Conservation (phyloP, 2,888 invertebrate genomes). For the Hemaris fuciformis region DNA sequence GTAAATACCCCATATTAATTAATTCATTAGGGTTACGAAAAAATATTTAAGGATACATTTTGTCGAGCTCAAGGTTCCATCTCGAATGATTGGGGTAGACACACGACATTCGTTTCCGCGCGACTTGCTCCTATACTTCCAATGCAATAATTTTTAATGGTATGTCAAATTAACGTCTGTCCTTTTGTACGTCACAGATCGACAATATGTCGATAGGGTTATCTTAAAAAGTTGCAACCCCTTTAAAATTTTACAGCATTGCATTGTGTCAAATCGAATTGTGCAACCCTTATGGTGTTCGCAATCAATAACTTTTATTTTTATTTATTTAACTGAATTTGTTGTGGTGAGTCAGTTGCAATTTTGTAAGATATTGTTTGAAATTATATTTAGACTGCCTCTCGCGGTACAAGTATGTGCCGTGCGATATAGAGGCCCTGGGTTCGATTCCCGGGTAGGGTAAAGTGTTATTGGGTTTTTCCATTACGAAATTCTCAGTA, state of each 20-base stretch:
- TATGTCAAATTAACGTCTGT: constrained; percentile 78
- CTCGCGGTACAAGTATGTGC: no score
- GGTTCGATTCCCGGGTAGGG: no score
- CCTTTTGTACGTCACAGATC: constrained; percentile 62
- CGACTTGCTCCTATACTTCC: constrained; percentile 62
- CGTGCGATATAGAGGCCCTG: no score
- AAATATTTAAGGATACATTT: constrained; percentile 41
- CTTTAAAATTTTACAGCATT: constrained; percentile 70
- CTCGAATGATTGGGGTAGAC: neutral
- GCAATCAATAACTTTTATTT: neutral
- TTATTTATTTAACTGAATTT: neutral
- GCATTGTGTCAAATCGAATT: constrained; percentile 76
- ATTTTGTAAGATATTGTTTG: neutral
- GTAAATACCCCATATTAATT: constrained; percentile 40
- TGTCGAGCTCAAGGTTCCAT: neutral
- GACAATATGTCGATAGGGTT: constrained; percentile 78
- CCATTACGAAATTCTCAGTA: no score
- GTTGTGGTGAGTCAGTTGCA: neutral
- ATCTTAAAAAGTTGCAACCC: constrained; percentile 48
- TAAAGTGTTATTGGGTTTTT: no score
- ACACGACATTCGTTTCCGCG: constrained; percentile 61
- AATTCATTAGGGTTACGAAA: constrained; percentile 63
- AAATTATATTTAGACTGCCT: no score
- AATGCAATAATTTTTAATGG: constrained; percentile 78
- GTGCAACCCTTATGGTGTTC: constrained; percentile 40